These are phyloP conservation scores for Ericerus pela DNA, from an alignment of 1,140 invertebrate species.

Conservation along the genomic window DNA sequence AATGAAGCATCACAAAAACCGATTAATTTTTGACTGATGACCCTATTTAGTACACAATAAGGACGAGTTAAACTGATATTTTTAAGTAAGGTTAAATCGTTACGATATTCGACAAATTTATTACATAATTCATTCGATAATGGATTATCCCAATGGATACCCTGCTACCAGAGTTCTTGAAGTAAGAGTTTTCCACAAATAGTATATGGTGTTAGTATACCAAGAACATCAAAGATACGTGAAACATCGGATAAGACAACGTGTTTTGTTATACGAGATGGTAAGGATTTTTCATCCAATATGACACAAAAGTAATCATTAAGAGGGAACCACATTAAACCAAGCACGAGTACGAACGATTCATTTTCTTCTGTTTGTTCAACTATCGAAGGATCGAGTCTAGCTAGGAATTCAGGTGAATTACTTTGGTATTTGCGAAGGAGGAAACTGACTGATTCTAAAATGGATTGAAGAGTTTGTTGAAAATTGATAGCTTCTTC, in stretches of 20 bases:
- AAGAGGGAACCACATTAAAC: not conserved
- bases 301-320: not conserved
- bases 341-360: not conserved
- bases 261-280: conserved; percentile 11
- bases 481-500: not conserved
- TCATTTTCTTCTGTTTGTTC: not conserved
- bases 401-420: not conserved
- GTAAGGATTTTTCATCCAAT: not conserved
- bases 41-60: not conserved
- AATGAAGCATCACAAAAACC: conserved; percentile 17
- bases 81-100: not conserved
- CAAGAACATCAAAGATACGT: conserved; percentile 25
- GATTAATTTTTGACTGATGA: not conserved
- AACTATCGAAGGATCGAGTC: not conserved
- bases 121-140: conserved; percentile 15
- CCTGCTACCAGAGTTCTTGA: conserved; percentile 22
- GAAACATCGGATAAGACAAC: conserved; percentile 18
- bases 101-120: not conserved
- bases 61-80: not conserved
- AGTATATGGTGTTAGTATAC: conserved; percentile 22
- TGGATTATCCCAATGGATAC: conserved; percentile 23
- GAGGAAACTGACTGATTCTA: not conserved
- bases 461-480: not conserved
- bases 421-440: conserved; percentile 1
- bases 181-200: conserved; percentile 25